These are phyloP conservation scores for Myopa testacea DNA, from an alignment of 2,888 invertebrate species.

Conservation along the genomic window DNA sequence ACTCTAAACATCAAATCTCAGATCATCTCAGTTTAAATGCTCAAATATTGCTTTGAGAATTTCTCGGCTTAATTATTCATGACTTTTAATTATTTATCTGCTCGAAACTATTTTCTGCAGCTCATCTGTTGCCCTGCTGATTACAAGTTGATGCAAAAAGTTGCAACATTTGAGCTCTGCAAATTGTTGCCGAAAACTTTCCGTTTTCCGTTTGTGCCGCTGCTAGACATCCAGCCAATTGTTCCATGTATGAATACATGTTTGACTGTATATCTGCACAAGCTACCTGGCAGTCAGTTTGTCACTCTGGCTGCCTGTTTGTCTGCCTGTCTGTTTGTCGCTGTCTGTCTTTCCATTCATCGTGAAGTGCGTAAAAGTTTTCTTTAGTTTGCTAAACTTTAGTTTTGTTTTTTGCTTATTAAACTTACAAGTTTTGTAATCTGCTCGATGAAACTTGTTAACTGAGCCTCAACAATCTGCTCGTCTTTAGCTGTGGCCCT, in stretches of 20 bases:
- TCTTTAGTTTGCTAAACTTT: neutral
- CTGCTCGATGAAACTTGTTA: neutral
- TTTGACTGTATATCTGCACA: neutral
- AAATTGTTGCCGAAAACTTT: neutral
- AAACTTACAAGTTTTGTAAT: slow-evolving; percentile 10
- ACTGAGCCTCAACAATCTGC: neutral
- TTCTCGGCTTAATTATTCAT: neutral
- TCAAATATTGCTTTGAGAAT: neutral
- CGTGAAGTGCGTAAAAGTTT: too few relatives aligned
- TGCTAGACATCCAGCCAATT: neutral
- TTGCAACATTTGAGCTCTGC: slow-evolving; percentile 11
- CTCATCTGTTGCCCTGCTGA: slow-evolving; percentile 9
- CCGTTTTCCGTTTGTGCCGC: neutral
- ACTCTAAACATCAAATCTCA: too few relatives aligned
- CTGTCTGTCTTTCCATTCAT: neutral
- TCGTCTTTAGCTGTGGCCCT: neutral
- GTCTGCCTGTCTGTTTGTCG: neutral
- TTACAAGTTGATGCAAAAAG: slow-evolving; percentile 4
- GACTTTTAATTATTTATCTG: neutral
- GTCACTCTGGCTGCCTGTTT: neutral
- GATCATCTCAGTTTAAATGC: too few relatives aligned
- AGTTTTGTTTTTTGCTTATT: neutral
- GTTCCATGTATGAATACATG: neutral
- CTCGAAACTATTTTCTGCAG: neutral
- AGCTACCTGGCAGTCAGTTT: too few relatives aligned